These are phyloP conservation scores for Cotesia vestalis DNA, from an alignment of 1,140 invertebrate species.

Conservation along the genomic window DNA sequence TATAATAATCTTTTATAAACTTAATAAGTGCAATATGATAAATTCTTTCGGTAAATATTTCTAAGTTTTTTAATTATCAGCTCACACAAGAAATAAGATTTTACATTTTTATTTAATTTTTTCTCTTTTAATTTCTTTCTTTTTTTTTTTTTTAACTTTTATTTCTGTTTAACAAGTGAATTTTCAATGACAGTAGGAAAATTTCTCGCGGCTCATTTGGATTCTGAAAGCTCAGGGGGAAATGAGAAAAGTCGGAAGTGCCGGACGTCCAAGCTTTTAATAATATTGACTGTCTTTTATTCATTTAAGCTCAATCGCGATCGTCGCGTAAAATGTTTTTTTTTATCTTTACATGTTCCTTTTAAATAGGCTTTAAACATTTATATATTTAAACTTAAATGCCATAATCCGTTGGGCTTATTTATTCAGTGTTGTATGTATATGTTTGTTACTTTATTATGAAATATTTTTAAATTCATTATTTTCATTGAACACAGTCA, in stretches of 20 bases:
- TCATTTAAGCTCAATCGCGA: slow-evolving; percentile 25
- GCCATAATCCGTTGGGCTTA: no score
- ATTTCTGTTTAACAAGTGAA: not conserved
- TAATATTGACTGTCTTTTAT: slow-evolving; percentile 57
- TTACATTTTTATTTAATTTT: not conserved
- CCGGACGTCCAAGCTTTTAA: slow-evolving; percentile 61
- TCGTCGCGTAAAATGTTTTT: slow-evolving; percentile 2
- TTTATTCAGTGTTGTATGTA: no score
- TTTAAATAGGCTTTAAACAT: not conserved
- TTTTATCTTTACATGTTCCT: not conserved
- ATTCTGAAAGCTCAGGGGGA: slow-evolving; percentile 57
- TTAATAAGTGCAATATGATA: no score
- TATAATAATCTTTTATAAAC: no score
- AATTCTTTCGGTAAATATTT: no score
- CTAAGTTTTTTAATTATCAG: no score
- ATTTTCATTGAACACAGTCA: no score
- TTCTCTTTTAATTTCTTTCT: slow-evolving; percentile 5
- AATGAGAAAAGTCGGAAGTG: slow-evolving; percentile 65
- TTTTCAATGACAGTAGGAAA: slow-evolving; percentile 38
- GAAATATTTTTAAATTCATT: not conserved
- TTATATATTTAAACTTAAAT: no score
- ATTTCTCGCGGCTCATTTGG: slow-evolving; percentile 28
- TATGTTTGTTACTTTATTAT: not conserved
- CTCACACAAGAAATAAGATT: not conserved
- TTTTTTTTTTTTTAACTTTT: not conserved